Conservation (phyloP, 2,888 invertebrate species). For the Syrista parreyssii region DNA sequence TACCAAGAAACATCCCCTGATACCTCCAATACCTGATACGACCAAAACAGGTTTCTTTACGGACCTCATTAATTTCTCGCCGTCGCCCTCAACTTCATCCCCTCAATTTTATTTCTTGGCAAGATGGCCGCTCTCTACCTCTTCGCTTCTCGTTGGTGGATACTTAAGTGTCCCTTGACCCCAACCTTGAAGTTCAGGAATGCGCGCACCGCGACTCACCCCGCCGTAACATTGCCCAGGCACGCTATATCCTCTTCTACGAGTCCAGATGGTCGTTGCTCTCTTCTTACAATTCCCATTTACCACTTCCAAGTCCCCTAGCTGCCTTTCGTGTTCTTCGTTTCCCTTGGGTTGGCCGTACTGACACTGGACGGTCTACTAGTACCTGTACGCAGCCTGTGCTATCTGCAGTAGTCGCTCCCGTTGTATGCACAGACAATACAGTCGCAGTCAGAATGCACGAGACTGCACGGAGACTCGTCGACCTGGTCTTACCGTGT, state of each 20-base stretch:
- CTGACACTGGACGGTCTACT: not conserved
- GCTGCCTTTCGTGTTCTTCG: not conserved
- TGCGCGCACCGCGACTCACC: conserved; percentile 43
- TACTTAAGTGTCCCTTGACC: conserved; percentile 57
- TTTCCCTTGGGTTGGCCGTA: not conserved
- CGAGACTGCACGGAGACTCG: not conserved
- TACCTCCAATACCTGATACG: not conserved
- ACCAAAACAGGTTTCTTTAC: not conserved
- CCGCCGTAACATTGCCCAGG: conserved; percentile 35
- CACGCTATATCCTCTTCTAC: not conserved
- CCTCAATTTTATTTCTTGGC: not conserved
- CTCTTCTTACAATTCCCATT: not conserved
- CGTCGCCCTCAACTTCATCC: not conserved
- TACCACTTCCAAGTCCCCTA: not conserved
- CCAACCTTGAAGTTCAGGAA: conserved; percentile 57
- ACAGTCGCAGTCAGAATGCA: not conserved
- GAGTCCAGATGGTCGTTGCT: not conserved
- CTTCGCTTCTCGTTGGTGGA: conserved; percentile 21
- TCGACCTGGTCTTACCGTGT: not conserved
- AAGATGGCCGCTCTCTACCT: not conserved
- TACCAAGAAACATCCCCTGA: not conserved
- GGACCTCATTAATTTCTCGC: not conserved
- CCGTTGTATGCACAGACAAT: not conserved
- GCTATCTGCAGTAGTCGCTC: not conserved
- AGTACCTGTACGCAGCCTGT: not conserved